Base-by-base conservation (phyloP, 2,113 vertebrate species). In the Mormyrus iriodes region DNA sequence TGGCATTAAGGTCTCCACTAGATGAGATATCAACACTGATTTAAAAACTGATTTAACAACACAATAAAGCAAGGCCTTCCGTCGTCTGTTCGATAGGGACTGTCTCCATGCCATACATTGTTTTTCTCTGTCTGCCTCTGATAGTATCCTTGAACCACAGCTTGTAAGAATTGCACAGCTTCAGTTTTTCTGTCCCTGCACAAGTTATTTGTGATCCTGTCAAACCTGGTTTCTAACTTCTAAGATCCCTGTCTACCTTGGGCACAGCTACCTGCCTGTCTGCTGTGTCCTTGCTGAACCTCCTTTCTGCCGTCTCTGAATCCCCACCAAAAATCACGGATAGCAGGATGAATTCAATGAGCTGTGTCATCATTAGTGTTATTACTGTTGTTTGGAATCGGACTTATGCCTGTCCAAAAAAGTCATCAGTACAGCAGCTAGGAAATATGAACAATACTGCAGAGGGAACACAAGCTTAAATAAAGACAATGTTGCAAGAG, bases 341-440 rank as follows among this genome's bases (percentile, higher is more conserved):
- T 69, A 87, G 85, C 39, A 3, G 15, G 69, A 69, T 65, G 42
- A 79, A 73, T 13, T 90, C 90, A 55, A 90, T 89, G 89, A 90
- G 85, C 58, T 55, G 35, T 39, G 17, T 51, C 13, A 51, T 58
- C 49, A 86, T 89, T 88, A 89, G 65, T 46, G 88, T 90, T 88
- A 90, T 87, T 87, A 88, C 10, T 31, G 31, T 9, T 58, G 51
- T 35, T 42, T 58, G 35, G 48, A 90, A 86, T 35, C 48, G 58
- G 84, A 88, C 86, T 73, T 88, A 49, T 82, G 48, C n/a, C 24
- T 7, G 48, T 53, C 44, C 55, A 19, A 31, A n/a, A 89, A 89
- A 90, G 51, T 31, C 51, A 27, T 13, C 21, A 3, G 24, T 9
- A 8, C 42, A 6, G n/a, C 46, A 76, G 42, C 15, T 35, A 12